phyloP scores from a whole-genome alignment of 2,113 vertebrate genomes.

The Mohoua ochrocephala region DNA sequence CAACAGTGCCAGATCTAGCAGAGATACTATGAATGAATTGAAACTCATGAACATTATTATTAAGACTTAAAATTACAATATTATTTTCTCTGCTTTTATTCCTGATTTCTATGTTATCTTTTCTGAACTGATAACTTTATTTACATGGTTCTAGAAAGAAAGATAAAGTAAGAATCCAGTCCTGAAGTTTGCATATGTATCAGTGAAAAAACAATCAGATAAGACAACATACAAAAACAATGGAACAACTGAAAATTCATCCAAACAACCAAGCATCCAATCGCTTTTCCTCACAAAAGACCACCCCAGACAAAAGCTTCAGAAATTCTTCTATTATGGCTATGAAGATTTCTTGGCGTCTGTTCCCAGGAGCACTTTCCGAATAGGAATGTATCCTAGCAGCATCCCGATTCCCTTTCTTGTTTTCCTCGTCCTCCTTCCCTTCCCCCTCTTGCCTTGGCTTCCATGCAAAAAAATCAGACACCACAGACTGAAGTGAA shows the following conservation, averaged over 20 bases:
- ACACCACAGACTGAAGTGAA: not conserved
- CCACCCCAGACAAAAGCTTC: not conserved
- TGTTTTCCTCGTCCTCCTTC: not conserved
- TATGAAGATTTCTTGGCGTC: not conserved
- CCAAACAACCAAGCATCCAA: not conserved
- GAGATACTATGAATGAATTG: not conserved
- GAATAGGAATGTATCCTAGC: not conserved
- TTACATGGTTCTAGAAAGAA: not conserved
- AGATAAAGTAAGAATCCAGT: not conserved
- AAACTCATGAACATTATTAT: not conserved
- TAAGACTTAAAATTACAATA: not conserved
- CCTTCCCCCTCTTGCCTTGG: not conserved
- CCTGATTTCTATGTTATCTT: not conserved
- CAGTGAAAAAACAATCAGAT: not conserved
- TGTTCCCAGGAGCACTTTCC: not conserved
- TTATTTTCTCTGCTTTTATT: not conserved
- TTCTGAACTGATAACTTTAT: not conserved
- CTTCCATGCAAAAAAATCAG: not conserved
- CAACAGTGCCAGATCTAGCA: not conserved
- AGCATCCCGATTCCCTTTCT: not conserved
- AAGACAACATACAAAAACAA: not conserved
- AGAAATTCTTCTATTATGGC: not conserved
- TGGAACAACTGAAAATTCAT: not conserved
- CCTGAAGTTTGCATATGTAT: not conserved
- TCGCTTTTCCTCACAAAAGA: fast-evolving